Percentiles rank a stretch among this genome's conserved stretches.
Conservation (phyloP, 2,888 invertebrate genomes). For the Chloroclystis v-ata region DNA sequence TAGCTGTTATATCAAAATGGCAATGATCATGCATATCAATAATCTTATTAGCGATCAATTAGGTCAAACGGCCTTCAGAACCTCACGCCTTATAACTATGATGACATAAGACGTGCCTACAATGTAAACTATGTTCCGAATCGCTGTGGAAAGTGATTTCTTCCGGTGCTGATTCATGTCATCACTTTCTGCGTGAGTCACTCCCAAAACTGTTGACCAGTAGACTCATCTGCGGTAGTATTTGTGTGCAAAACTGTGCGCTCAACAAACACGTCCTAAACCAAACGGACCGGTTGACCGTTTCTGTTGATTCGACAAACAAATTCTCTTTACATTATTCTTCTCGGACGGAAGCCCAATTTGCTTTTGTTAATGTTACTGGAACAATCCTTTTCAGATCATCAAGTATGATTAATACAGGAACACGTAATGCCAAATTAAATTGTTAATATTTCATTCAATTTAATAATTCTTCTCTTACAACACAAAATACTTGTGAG, state of each 20-base stretch:
- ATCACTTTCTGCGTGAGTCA: conserved; percentile 41
- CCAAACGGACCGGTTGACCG: too few relatives aligned
- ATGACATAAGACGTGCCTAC: conserved; percentile 20
- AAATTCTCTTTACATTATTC: too few relatives aligned
- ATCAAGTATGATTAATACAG: too few relatives aligned
- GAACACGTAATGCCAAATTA: too few relatives aligned
- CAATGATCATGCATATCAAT: not conserved
- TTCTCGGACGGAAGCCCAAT: too few relatives aligned
- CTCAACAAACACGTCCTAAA: conserved; percentile 2
- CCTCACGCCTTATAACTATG: conserved; percentile 13
- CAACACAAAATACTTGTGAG: too few relatives aligned
- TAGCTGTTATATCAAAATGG: not conserved
- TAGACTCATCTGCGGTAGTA: not conserved
- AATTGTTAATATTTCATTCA: too few relatives aligned
- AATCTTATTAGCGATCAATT: not conserved
- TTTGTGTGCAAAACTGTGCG: not conserved
- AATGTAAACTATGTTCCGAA: conserved; percentile 22
- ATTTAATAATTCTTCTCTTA: too few relatives aligned
- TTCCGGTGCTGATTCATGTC: conserved; percentile 43
- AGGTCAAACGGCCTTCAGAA: conserved; percentile 12
- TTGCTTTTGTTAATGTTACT: too few relatives aligned
- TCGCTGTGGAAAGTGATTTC: conserved; percentile 40
- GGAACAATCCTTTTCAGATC: too few relatives aligned
- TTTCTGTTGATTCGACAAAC: too few relatives aligned
- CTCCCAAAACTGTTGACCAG: conserved; percentile 2